phyloP scores from a whole-genome alignment of 2,113 vertebrate genomes.

The Scartelaos histophorus region DNA sequence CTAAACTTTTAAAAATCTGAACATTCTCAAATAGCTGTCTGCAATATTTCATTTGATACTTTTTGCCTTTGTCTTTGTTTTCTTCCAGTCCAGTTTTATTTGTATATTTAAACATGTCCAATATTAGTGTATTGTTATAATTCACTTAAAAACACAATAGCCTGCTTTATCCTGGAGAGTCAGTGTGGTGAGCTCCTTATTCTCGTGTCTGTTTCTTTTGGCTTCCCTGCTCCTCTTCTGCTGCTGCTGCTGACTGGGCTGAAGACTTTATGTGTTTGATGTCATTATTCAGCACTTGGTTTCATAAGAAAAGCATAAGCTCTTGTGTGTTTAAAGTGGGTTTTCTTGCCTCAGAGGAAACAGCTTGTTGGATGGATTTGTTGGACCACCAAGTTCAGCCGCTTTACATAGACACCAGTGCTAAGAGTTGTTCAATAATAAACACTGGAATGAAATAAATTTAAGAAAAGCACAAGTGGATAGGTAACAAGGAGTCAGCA shows the following conservation, averaged over 20 bases:
- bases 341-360: constrained; percentile 45
- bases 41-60: not conserved
- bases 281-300: constrained; percentile 51
- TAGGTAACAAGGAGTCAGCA: constrained; percentile 17
- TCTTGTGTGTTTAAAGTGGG: constrained; percentile 40
- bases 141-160: constrained; percentile 2
- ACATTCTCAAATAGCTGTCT: not conserved
- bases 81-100: not conserved
- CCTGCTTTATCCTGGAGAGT: constrained; percentile 15
- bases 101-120: not conserved
- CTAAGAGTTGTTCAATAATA: constrained; percentile 34
- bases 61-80: not conserved
- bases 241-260: constrained; percentile 51
- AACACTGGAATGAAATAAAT: constrained; percentile 22
- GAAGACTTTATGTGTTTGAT: constrained; percentile 42
- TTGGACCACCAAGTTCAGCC: constrained; percentile 29
- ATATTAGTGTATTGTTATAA: not conserved
- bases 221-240: constrained; percentile 6
- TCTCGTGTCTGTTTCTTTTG: constrained; percentile 52
- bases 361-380: constrained; percentile 36
- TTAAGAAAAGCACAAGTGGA: not conserved
- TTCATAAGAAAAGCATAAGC: constrained; percentile 30
- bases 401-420: constrained; percentile 12
- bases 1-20: not conserved
- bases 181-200: constrained; percentile 11